Evolutionary conservation across 2,797 vertebrate genomes (phyloP), one percentile per base, ranked within the genome.

Genomic region (Cygnus olor): DNA sequence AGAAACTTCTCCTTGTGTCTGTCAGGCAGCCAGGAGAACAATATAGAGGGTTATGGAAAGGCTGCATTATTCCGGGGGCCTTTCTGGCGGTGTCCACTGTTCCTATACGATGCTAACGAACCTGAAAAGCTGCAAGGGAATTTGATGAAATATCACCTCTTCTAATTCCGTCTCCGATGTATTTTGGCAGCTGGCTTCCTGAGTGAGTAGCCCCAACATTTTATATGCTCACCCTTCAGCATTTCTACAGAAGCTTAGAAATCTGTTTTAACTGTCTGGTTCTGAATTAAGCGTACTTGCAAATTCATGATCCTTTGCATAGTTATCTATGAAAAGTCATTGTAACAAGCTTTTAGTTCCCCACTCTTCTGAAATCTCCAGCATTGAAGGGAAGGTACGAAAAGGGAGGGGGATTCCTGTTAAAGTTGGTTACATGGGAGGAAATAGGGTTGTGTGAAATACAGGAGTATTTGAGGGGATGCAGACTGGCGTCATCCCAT

Each of bases 41-140:
- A 96, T 96, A 93, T 94, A 95, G 95, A 91, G 86, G 47, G 51
- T 91, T 86, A 95, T 94, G 93, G 95, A 96, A 97, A 86, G 85
- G 85, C 80, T 92, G 91, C 89, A 16, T 96, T 90, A 93, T 88
- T 36, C 66, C 83, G 25, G 66, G 58, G 85, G 42, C 94, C 92
- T 81, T 68, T 87, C 9, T 38, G 79, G 85, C 10, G 5, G 15
- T 25, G 85, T 68, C 56, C 70, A 45, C 30, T 3, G 42, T 72
- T 95, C 66, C 95, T 93, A 88, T 96, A 92, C 85, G 54, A 86
- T 93, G 91, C 22, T 69, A 72, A 58, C 89, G 77, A 65, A 89
- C 56, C 10, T 14, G 77, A 70, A 96, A 85, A 79, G 54, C 94
- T 88, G 54, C 73, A 12, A 10, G 28, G 76, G 80, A 86, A 79